phyloP scores from a whole-genome alignment of 2,888 invertebrate species.

The Apodemia hepburni region DNA sequence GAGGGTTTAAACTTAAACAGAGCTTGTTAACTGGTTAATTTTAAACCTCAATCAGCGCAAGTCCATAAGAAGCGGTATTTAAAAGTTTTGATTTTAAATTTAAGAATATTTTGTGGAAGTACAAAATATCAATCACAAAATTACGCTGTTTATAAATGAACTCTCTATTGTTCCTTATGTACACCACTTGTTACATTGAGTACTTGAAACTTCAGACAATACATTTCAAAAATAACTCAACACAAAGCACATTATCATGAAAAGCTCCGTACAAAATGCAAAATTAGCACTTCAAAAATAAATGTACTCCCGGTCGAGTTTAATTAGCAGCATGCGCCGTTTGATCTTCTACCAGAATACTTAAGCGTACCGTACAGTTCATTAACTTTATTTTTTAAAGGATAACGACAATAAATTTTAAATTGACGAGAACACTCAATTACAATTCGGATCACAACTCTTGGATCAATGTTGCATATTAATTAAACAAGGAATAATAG shows the following conservation, averaged over 20 bases:
- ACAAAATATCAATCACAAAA: too few relatives aligned
- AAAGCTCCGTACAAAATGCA: slow-evolving; percentile 17
- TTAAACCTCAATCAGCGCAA: too few relatives aligned
- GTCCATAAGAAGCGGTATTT: too few relatives aligned
- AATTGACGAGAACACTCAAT: slow-evolving; percentile 2
- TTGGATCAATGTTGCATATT: slow-evolving; percentile 1
- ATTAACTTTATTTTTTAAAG: slow-evolving; percentile 24
- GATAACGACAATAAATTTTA: slow-evolving; percentile 4
- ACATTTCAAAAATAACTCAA: not conserved
- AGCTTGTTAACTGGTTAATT: too few relatives aligned
- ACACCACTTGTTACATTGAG: not conserved
- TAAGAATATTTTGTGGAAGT: too few relatives aligned
- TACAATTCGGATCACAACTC: slow-evolving; percentile 4
- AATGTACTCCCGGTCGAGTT: slow-evolving; percentile 35
- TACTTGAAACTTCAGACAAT: slow-evolving; percentile 4
- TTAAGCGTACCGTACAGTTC: slow-evolving; percentile 31
- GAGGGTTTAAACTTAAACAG: too few relatives aligned
- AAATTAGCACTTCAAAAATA: slow-evolving; percentile 33
- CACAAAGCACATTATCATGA: slow-evolving; percentile 9
- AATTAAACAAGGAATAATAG: not conserved
- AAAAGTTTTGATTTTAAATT: too few relatives aligned
- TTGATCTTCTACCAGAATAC: slow-evolving; percentile 33
- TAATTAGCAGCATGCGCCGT: slow-evolving; percentile 37
- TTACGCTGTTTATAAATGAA: not conserved
- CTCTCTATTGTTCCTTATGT: not conserved